These are phyloP conservation scores for Microcebus ravelobensis DNA, from an alignment of 2,113 vertebrate genomes.

Conservation along the genomic window DNA sequence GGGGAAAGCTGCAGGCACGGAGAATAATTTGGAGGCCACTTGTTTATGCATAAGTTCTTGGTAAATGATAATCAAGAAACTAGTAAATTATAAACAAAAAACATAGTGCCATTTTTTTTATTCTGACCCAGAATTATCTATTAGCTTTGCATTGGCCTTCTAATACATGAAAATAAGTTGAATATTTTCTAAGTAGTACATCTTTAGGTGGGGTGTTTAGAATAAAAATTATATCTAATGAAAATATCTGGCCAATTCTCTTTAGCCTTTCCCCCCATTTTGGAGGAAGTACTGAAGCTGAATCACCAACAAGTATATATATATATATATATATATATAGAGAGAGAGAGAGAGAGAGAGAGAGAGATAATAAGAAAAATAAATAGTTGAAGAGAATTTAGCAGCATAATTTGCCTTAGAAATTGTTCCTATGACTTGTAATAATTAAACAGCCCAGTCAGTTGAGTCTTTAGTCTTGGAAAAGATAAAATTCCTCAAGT, in stretches of 20 bases:
- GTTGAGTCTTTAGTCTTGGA: background rate
- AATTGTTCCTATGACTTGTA: background rate
- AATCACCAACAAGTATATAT: background rate
- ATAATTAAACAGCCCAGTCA: background rate
- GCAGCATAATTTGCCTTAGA: background rate
- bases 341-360: background rate
- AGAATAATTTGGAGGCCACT: background rate
- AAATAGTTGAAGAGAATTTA: background rate
- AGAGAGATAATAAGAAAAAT: background rate
- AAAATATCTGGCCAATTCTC: background rate
- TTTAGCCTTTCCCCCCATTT: background rate
- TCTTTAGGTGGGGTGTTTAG: background rate
- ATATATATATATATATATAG: too few relatives aligned
- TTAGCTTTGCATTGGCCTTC: background rate
- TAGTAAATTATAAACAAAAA: background rate
- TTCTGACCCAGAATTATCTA: background rate
- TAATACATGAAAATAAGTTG: background rate
- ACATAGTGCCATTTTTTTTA: background rate
- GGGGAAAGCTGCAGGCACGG: background rate
- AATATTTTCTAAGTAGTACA: background rate
- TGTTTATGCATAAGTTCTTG: background rate
- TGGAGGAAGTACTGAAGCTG: background rate
- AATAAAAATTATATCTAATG: background rate
- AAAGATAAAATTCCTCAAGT: background rate
- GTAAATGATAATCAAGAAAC: slow-evolving; percentile 33